Evolutionary conservation across 30 jellyfish, hydroid and myxozoan species (phyloP), one percentile per base, ranked within the genome.

Genomic region (Aurelia aurita): DNA sequence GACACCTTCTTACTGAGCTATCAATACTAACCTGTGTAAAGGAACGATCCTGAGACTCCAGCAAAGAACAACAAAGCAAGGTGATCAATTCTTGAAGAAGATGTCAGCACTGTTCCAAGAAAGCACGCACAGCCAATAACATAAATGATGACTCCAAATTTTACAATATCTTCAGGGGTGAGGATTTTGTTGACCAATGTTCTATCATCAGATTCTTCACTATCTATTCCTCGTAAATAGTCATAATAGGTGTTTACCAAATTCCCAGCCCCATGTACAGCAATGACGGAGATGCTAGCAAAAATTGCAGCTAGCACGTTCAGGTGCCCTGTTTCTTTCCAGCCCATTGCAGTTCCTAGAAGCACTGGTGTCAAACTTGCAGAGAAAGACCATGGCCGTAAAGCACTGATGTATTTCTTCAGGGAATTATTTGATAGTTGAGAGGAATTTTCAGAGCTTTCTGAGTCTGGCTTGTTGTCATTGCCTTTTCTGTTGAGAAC

Each of bases 351-450:
- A 26, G 89, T 77, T 39, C 98, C 98, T 0, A 88, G 88, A 3
- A 93, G 26, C 9, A 72, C 97, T n/a, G 98, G 98, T 1, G 76
- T 79, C 26, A 93, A 47, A 51, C 97, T 87, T 31, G 98, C 98
- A 15, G 98, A 86, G 58, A 93, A 83, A 11, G 98, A 93, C 98
- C 98, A 93, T 14, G 98, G 97, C 44, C 98, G 85, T 28, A 79
- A 47, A 1, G 98, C 98, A 15, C 29, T 20, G 34, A 93, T 20
- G 57, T 93, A 93, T n/a, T 64, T 82, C 45, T 21, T 49, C n/a
- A 79, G 39, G 2, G 80, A 26, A 39, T 39, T 8, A 39, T 39
- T 39, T 39, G 51, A 4, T 2, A 39, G 13, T 39, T 39, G 51
- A 39, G 51, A 5, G 9, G 51, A 39, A 39, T 39, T 6, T 39